These are phyloP conservation scores for Microtus richardsoni DNA, from an alignment of 2,113 vertebrate species.

Conservation along the genomic window DNA sequence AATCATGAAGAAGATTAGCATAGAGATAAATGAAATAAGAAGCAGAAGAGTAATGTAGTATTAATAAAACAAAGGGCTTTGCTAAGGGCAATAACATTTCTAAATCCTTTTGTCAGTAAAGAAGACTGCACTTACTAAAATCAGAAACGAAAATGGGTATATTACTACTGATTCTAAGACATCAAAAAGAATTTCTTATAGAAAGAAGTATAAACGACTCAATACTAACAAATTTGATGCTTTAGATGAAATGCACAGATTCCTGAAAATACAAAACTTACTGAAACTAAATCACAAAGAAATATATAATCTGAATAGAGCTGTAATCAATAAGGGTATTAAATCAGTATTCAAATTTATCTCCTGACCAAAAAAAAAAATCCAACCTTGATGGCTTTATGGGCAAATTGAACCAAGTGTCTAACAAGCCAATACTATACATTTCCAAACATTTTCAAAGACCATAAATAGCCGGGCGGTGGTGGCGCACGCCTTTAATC, in stretches of 20 bases:
- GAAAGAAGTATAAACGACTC: not conserved
- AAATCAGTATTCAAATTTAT: not conserved
- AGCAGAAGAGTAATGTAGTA: not conserved
- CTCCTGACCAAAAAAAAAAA: not conserved
- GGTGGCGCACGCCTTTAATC: too few relatives aligned
- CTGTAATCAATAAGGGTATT: not conserved
- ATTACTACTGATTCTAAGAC: not conserved
- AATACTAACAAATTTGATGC: not conserved
- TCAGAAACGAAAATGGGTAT: not conserved
- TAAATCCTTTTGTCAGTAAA: not conserved
- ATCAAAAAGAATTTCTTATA: not conserved
- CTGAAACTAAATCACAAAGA: not conserved
- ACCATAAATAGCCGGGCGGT: not conserved
- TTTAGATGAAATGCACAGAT: not conserved
- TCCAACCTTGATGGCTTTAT: not conserved
- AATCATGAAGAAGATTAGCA: not conserved
- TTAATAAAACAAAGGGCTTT: not conserved
- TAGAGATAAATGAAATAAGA: not conserved
- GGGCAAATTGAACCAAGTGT: not conserved
- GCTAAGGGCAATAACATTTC: not conserved
- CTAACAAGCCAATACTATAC: not conserved
- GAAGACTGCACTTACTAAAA: not conserved
- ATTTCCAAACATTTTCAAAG: not conserved
- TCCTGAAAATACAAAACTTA: not conserved
- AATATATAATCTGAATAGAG: not conserved